A percentile compares a stretch with the other conserved stretches of the same genome.
phyloP scores from a whole-genome alignment of 2,113 vertebrate species.

The Recurvirostra avosetta region DNA sequence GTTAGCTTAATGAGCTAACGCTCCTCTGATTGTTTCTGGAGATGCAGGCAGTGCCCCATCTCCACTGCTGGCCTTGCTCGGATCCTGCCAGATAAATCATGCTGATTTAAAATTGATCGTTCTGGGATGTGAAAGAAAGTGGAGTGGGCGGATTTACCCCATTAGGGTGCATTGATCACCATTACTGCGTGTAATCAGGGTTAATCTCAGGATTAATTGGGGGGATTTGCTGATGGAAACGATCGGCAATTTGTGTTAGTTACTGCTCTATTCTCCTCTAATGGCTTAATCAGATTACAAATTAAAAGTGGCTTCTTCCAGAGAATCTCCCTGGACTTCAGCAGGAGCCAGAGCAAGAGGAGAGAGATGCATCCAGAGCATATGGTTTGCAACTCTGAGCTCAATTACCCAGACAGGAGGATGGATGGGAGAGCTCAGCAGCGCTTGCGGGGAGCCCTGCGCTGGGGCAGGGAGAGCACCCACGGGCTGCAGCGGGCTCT shows the following conservation, averaged over 20 bases:
- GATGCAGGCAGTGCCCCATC: neutral
- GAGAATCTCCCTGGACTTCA: conserved; percentile 25
- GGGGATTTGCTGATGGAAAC: conserved; percentile 65
- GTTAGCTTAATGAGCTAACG: neutral
- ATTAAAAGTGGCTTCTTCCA: conserved; percentile 67
- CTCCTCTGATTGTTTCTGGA: neutral
- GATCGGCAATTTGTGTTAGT: conserved; percentile 66
- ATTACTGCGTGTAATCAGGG: conserved; percentile 65
- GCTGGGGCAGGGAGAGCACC: neutral
- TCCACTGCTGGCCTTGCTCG: neutral
- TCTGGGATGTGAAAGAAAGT: conserved; percentile 49
- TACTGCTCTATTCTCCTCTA: conserved; percentile 63
- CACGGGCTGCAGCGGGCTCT: fast-evolving
- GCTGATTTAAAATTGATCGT: conserved; percentile 41
- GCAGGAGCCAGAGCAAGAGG: neutral
- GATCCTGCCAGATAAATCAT: conserved; percentile 35
- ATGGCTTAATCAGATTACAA: conserved; percentile 72
- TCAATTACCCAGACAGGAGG: neutral
- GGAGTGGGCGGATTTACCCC: conserved; percentile 63
- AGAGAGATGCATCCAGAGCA: neutral
- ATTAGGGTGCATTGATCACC: conserved; percentile 69
- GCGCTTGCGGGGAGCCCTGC: neutral
- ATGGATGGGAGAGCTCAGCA: neutral
- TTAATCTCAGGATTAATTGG: conserved; percentile 73
- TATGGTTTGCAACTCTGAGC: neutral